phyloP scores from a whole-genome alignment of 1,140 invertebrate genomes.

The Periplaneta americana region DNA sequence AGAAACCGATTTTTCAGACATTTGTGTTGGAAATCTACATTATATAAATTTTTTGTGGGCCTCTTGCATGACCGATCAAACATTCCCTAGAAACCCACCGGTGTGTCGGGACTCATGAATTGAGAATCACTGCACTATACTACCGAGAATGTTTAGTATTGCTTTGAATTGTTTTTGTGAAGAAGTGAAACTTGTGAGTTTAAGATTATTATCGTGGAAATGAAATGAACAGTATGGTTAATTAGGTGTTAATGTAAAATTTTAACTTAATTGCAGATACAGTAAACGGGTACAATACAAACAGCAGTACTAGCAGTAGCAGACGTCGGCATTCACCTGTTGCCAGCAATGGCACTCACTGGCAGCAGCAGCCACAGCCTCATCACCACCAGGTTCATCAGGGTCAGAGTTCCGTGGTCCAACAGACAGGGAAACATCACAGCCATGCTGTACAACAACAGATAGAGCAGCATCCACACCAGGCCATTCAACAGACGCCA shows the following conservation, averaged over 20 bases:
- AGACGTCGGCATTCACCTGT: constrained; percentile 41
- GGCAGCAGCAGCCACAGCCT: constrained; percentile 46
- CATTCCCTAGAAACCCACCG: too few relatives aligned
- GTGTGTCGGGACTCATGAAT: too few relatives aligned
- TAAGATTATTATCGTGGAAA: too few relatives aligned
- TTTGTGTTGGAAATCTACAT: too few relatives aligned
- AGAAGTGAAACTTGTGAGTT: too few relatives aligned
- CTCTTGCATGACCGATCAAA: too few relatives aligned
- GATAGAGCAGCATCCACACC: constrained; percentile 43
- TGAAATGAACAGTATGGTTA: too few relatives aligned
- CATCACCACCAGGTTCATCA: constrained; percentile 42
- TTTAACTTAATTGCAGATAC: constrained; percentile 8
- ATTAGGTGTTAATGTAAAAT: neutral
- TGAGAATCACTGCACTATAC: too few relatives aligned
- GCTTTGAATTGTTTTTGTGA: too few relatives aligned
- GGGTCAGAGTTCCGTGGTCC: constrained; percentile 22
- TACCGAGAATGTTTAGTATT: too few relatives aligned
- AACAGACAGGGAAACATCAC: constrained; percentile 9
- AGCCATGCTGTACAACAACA: constrained; percentile 32
- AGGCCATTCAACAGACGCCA: constrained; percentile 28
- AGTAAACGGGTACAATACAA: neutral
- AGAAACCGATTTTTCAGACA: too few relatives aligned
- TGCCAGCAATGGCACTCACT: constrained; percentile 35
- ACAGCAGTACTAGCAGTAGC: constrained; percentile 25
- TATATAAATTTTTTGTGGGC: too few relatives aligned